These are phyloP conservation scores for Sinocyclocheilus maitianheensis DNA, from an alignment of 2,113 vertebrate genomes.

Conservation along the genomic window DNA sequence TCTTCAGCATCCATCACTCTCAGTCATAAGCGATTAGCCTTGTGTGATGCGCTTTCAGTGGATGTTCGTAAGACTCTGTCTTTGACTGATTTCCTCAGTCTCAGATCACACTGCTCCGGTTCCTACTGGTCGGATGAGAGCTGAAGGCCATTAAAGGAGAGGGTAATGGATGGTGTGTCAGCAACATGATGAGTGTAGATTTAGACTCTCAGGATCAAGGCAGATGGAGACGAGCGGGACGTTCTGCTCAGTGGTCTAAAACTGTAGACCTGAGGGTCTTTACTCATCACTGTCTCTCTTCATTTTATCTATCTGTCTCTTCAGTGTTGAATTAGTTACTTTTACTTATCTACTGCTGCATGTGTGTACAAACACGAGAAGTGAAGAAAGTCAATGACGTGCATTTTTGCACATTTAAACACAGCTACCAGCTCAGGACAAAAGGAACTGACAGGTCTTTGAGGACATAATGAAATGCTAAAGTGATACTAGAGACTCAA, in stretches of 20 bases:
- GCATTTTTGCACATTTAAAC: background rate
- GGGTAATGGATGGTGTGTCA: conserved; percentile 52
- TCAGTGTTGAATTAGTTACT: conserved; percentile 43
- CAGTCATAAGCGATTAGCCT: conserved; percentile 36
- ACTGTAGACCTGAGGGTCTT: conserved; percentile 51
- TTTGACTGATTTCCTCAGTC: conserved; percentile 33
- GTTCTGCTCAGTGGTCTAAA: conserved; percentile 50
- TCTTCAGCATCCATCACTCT: conserved; percentile 48
- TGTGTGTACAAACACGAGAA: background rate
- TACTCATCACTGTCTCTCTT: conserved; percentile 44
- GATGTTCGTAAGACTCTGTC: conserved; percentile 27
- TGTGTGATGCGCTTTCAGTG: conserved; percentile 27
- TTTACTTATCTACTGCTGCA: conserved; percentile 23
- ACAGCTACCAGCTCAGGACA: background rate
- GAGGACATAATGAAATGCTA: conserved; percentile 35
- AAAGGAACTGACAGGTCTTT: background rate
- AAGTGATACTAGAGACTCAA: background rate
- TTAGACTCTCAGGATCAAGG: conserved; percentile 36
- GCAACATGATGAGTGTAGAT: conserved; percentile 44
- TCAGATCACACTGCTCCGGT: conserved; percentile 28
- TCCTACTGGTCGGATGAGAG: conserved; percentile 45
- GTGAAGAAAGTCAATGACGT: background rate
- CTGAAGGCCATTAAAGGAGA: conserved; percentile 47
- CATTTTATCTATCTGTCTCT: conserved; percentile 39
- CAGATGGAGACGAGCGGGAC: conserved; percentile 47